Conservation (phyloP, 2,888 invertebrate species). For the Monopis laevigella region DNA sequence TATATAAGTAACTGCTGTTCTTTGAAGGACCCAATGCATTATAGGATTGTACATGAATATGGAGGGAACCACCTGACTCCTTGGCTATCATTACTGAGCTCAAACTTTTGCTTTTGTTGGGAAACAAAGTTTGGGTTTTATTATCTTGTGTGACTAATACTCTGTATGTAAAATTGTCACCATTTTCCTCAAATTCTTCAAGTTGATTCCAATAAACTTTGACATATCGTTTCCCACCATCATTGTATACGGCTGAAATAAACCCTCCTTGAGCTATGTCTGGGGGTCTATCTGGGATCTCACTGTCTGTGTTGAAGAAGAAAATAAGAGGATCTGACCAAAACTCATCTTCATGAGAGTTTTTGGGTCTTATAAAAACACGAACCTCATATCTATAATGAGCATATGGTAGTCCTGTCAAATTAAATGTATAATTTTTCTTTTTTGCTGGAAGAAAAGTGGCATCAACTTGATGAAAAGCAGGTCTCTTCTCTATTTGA, state of each 20-base stretch:
- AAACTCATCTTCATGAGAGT: conserved; percentile 61
- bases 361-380: conserved; percentile 70
- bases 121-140: conserved; percentile 38
- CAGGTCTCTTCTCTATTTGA: conserved; percentile 48
- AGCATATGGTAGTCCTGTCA: conserved; percentile 70
- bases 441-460: conserved; percentile 37
- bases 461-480: conserved; percentile 48
- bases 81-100: conserved; percentile 70
- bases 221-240: conserved; percentile 60
- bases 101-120: conserved; percentile 62
- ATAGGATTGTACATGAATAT: conserved; percentile 67
- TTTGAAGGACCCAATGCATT: conserved; percentile 70
- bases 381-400: conserved; percentile 77
- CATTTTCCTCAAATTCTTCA: conserved; percentile 74
- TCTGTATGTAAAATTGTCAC: conserved; percentile 76
- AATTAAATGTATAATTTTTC: conserved; percentile 42
- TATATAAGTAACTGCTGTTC: conserved; percentile 64
- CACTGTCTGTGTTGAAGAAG: conserved; percentile 69
- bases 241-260: conserved; percentile 64
- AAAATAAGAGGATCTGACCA: conserved; percentile 76
- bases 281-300: conserved; percentile 73
- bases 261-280: conserved; percentile 78
- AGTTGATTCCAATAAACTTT: conserved; percentile 85
- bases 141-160: conserved; percentile 48
- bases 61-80: conserved; percentile 45